These are phyloP conservation scores for Lycodopsis pacificus DNA, from an alignment of 2,797 vertebrate species.

Conservation along the genomic window DNA sequence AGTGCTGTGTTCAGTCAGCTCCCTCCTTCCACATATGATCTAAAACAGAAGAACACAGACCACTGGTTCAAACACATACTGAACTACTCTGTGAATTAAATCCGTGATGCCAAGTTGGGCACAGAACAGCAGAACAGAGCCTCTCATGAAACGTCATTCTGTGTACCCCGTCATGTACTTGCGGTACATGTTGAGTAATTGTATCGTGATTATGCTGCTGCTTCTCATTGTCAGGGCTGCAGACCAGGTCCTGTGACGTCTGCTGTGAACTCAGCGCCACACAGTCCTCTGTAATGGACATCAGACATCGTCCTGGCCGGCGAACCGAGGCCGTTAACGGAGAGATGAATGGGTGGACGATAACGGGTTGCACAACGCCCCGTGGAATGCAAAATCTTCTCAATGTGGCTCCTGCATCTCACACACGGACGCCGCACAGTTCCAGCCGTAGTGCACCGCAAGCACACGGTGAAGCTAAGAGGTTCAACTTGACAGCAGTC, in stretches of 20 bases:
- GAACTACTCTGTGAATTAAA: slow-evolving; percentile 30
- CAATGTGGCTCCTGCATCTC: slow-evolving; percentile 32
- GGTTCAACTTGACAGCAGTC: slow-evolving; percentile 77
- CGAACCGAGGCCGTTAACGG: slow-evolving; percentile 15
- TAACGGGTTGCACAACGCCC: slow-evolving; percentile 6
- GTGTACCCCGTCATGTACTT: background rate
- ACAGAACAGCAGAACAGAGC: slow-evolving; percentile 16
- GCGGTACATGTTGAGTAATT: slow-evolving; percentile 15
- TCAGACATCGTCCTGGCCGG: slow-evolving; percentile 17
- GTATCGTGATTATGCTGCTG: slow-evolving; percentile 9
- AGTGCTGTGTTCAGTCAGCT: background rate
- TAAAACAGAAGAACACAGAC: slow-evolving; percentile 23
- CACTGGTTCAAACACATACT: slow-evolving; percentile 28
- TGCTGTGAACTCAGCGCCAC: slow-evolving; percentile 17
- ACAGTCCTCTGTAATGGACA: slow-evolving; percentile 4
- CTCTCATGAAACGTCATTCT: slow-evolving; percentile 10
- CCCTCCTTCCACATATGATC: background rate
- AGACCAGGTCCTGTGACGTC: background rate
- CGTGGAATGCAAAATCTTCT: slow-evolving; percentile 19
- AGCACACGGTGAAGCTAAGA: slow-evolving; percentile 79
- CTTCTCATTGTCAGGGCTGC: background rate
- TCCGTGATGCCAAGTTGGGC: slow-evolving; percentile 7
- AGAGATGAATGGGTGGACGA: slow-evolving; percentile 39
- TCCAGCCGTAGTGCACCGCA: slow-evolving; percentile 44
- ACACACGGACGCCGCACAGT: slow-evolving; percentile 46